Evolutionary conservation across 1,140 invertebrate genomes (phyloP), one percentile per base, ranked within the genome.

Genomic region (Vanessa tameamea): DNA sequence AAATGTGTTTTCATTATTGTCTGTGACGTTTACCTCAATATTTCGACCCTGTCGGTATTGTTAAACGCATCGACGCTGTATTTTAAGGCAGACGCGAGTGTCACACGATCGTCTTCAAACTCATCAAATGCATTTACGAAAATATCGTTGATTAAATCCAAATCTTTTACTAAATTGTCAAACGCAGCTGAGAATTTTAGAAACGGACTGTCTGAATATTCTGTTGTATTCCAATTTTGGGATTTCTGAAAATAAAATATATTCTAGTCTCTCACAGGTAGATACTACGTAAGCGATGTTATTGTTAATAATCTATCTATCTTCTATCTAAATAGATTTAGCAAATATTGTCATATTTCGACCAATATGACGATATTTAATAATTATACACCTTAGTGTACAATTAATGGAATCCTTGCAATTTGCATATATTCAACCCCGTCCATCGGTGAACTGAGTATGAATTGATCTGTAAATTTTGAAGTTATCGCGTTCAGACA

Each of bases 1-100:
- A 0, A 43, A 43, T 43, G 9, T 43, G 37, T 5, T 8, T 43
- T 43, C 8, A 43, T 43, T 43, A 43, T 43, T 8, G 9, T 51
- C 4, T 2, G 14, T 14, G 14, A 51, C 12, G 13, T n/a, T 55
- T 83, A 94, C 94, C 89, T 93, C 12, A 93, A 80, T 65, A 94
- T 92, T 20, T 88, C 71, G 79, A 93, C 90, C 61, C 90, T 91
- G 8, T 94, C 86, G n/a, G 90, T 90, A 77, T 89, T 87, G 76
- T 94, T 92, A 14, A 92, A 82, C 1, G 78, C 61, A 2, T 87
- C 72, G 3, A 85, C 69, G 11, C 82, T 80, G 68, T 93, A 84
- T 13, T 87, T 80, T 79, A 87, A 84, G 4, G 90, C 84, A 16
- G 74, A 76, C 31, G 77, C 69, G 12, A 92, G 64, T 9, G 77